Percentiles rank a stretch among this genome's conserved stretches.
phyloP scores from a whole-genome alignment of 1,140 invertebrate species.

The Pogonomyrmex californicus region DNA sequence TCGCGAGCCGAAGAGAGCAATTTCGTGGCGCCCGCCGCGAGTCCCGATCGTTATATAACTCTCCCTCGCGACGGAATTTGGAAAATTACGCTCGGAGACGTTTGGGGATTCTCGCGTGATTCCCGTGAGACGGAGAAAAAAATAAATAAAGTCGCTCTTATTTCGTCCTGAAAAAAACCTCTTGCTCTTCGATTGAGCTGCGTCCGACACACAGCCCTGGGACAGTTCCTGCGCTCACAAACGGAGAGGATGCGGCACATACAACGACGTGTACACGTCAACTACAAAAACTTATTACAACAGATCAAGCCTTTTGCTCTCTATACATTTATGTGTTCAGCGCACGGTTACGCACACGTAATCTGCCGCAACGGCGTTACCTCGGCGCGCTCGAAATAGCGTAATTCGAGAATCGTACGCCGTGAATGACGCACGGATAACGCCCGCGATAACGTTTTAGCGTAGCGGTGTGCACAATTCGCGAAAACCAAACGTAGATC shows the following conservation, averaged over 20 bases:
- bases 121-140: not conserved
- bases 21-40: conserved; percentile 7
- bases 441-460: not conserved
- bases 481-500: not conserved
- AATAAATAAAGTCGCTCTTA: not conserved
- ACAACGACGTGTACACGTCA: conserved; percentile 76
- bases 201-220: conserved; percentile 30
- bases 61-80: not conserved
- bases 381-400: conserved; percentile 43
- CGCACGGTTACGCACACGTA: conserved; percentile 70
- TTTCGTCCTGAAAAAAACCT: too few species aligned
- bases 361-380: conserved; percentile 68
- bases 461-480: conserved; percentile 22
- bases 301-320: conserved; percentile 79
- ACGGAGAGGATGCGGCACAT: conserved; percentile 74
- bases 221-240: conserved; percentile 56
- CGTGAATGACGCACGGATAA: not conserved
- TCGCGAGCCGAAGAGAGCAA: conserved; percentile 28
- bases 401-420: conserved; percentile 24
- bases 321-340: conserved; percentile 77
- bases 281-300: conserved; percentile 78
- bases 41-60: not conserved
- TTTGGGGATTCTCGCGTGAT: too few species aligned
- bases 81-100: not conserved
- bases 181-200: conserved; percentile 12